Evolutionary conservation across 2,113 vertebrate species (phyloP).

Genomic region (Ornithorhynchus anatinus): DNA sequence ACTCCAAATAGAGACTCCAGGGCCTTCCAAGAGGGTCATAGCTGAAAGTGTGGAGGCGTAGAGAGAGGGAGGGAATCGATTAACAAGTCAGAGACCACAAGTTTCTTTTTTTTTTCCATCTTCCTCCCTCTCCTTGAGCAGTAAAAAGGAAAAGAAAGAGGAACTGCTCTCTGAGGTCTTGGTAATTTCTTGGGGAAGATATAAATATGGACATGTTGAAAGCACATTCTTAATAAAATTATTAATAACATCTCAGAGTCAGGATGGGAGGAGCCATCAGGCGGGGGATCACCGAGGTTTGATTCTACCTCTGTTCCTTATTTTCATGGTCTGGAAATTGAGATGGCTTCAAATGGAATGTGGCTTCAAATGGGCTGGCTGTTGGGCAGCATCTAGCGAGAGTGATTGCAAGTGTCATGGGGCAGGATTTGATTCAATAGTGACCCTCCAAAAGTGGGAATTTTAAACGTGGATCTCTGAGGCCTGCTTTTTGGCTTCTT

Average conservation of each 20-base stretch:
- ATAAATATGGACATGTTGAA: constrained; percentile 53
- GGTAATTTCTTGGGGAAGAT: constrained; percentile 57
- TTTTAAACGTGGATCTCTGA: too few species aligned
- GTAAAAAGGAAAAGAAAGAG: constrained; percentile 53
- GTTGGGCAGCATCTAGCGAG: too few species aligned
- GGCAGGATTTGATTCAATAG: too few species aligned
- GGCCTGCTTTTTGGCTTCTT: too few species aligned
- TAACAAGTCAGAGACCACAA: fast-evolving
- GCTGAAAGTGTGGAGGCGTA: not conserved
- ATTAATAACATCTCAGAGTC: constrained; percentile 58
- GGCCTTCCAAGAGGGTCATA: not conserved
- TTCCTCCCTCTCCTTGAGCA: constrained; percentile 26
- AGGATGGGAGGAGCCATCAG: constrained; percentile 44
- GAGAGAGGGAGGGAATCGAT: not conserved
- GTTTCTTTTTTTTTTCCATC: not conserved
- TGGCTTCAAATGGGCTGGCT: too few species aligned
- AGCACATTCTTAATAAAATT: constrained; percentile 61
- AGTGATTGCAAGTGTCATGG: too few species aligned
- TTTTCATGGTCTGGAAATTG: not conserved
- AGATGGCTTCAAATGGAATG: too few species aligned
- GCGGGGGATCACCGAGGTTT: constrained; percentile 23
- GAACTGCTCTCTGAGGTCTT: constrained; percentile 37
- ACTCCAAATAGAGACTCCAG: too few species aligned
- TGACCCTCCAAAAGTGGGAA: too few species aligned
- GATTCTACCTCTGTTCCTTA: constrained; percentile 32